phyloP scores from a whole-genome alignment of 2,888 invertebrate genomes.

The Xanthia icteritia region DNA sequence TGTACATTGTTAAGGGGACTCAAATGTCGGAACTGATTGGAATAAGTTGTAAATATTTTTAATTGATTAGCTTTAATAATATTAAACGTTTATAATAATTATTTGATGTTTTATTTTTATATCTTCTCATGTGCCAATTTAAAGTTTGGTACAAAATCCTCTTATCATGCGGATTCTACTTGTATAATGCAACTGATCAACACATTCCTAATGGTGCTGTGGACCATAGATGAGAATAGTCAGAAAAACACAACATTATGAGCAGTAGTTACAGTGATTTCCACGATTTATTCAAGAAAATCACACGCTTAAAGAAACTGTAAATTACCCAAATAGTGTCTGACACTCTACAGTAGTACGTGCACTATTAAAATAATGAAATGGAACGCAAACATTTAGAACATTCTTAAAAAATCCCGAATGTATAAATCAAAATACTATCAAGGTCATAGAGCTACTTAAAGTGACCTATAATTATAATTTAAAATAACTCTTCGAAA shows the following conservation, averaged over 20 bases:
- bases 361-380: conserved; percentile 18
- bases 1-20: conserved; percentile 79
- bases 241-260: neutral
- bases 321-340: conserved; percentile 17
- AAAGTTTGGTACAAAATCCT: neutral
- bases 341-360: conserved; percentile 15
- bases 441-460: conserved; percentile 48
- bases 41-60: conserved; percentile 85
- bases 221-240: no score
- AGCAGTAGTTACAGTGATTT: neutral
- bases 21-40: conserved; percentile 88
- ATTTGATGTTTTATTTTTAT: conserved; percentile 57
- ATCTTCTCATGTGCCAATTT: neutral
- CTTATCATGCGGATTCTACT: neutral
- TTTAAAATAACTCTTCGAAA: conserved; percentile 35
- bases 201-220: neutral
- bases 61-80: conserved; percentile 80
- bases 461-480: conserved; percentile 50
- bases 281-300: neutral
- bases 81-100: conserved; percentile 76
- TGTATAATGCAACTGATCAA: neutral
- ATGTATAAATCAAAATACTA: conserved; percentile 37
- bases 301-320: neutral
- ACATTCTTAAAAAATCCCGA: neutral
- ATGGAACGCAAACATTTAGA: conserved; percentile 23